Evolutionary conservation across 2,113 vertebrate genomes (phyloP).

Genomic region (Pedetes capensis): DNA sequence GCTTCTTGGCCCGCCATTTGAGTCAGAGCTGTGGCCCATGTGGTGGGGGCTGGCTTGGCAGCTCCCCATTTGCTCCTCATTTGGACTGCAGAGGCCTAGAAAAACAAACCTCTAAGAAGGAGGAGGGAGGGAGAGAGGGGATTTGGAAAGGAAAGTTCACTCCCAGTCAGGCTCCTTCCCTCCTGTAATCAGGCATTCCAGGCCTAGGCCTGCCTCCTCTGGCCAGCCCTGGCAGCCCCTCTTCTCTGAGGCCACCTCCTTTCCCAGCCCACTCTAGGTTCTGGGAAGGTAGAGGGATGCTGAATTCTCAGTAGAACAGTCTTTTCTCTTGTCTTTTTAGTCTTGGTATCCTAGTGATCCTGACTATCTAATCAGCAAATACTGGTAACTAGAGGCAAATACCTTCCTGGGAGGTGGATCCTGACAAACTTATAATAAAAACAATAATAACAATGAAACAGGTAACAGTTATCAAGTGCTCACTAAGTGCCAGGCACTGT

Average conservation of each 20-base stretch:
- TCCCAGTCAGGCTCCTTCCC: neutral
- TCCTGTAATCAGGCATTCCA: neutral
- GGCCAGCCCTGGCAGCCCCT: neutral
- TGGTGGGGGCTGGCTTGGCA: neutral
- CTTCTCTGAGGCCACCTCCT: neutral
- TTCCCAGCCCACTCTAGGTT: neutral
- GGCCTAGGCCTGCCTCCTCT: neutral
- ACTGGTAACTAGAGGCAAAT: neutral
- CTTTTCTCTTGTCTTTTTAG: neutral
- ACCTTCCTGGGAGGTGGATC: neutral
- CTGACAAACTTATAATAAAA: neutral
- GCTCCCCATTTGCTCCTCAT: slow-evolving; percentile 84
- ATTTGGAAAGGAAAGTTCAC: neutral
- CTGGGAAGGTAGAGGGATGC: neutral
- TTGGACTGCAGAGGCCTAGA: slow-evolving; percentile 77
- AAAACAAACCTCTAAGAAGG: slow-evolving; percentile 77
- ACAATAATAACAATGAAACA: neutral
- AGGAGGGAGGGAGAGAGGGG: neutral
- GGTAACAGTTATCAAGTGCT: neutral
- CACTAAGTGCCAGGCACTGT: neutral
- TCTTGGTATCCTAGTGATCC: neutral
- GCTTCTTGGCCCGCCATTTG: slow-evolving; percentile 58
- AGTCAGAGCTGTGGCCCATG: slow-evolving; percentile 29
- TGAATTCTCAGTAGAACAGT: neutral
- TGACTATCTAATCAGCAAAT: neutral